Evolutionary conservation across 2,888 invertebrate genomes (phyloP), one percentile per base, ranked within the genome.

Genomic region (Platerodrilus igneus): DNA sequence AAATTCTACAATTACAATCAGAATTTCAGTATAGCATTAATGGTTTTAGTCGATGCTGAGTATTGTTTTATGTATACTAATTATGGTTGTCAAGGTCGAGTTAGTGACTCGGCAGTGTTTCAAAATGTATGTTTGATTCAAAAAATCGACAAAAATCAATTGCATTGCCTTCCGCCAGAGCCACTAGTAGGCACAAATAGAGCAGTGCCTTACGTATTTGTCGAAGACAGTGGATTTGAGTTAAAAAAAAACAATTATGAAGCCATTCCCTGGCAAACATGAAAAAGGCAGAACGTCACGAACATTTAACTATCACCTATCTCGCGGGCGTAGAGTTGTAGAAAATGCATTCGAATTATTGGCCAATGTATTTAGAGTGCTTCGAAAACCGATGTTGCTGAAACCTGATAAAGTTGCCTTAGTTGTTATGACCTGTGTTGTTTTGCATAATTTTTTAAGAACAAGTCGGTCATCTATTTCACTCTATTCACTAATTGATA

Each of bases 41-140:
- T 66, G 32, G 64, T 58, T 21, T 29, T 63, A 34, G 64, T 59
- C 5, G 63, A 67, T 52, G 62, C 63, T 10, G 50, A 67, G 41
- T 67, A 64, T 43, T 56, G 58, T n/a, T 64, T 64, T 49, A 45
- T 55, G 7, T 58, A 51, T 43, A 57, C 64, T 7, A 57, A 62
- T 48, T 46, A 59, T 29, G 63, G 63, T 6, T 48, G 50, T 16
- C 58, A 59, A 46, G 60, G 64, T 8, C 38, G 55, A 37, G 54
- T 59, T 33, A 56, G 51, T 17, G 62, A 64, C 45, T 54, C 58
- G 9, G 60, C 57, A 13, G 46, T 59, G 11, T 58, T 59, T 16
- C 37, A 46, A 35, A 47, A 51, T 25, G 33, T 26, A 5, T 6
- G 1, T 11, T 28, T 47, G 7, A 23, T 21, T 17, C 36, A 32